These are phyloP conservation scores for Notarius quadriscutis DNA, from an alignment of 2,113 vertebrate genomes.

Conservation along the genomic window DNA sequence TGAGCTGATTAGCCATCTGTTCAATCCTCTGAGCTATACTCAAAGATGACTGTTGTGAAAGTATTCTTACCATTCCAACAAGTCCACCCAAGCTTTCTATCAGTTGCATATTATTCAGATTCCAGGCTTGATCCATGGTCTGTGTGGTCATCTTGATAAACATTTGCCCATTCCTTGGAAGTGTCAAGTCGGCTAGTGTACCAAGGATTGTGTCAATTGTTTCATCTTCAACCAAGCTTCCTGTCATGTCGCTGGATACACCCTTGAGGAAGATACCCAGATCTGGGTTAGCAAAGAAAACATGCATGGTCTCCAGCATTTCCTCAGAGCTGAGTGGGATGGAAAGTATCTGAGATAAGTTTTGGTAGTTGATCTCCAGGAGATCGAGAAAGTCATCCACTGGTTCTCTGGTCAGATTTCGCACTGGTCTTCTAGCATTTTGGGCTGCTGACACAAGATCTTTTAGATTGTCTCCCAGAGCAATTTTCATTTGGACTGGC, in stretches of 20 bases:
- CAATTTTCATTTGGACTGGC: slow-evolving; percentile 22
- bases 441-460: slow-evolving; percentile 14
- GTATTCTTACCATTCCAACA: slow-evolving; percentile 27
- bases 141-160: slow-evolving; percentile 51
- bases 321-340: slow-evolving; percentile 58
- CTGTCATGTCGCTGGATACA: slow-evolving; percentile 41
- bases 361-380: slow-evolving; percentile 65
- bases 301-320: slow-evolving; percentile 64
- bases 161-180: slow-evolving; percentile 41
- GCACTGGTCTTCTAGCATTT: slow-evolving; percentile 17
- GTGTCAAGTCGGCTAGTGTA: slow-evolving; percentile 63
- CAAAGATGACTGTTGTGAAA: slow-evolving; percentile 44
- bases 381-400: slow-evolving; percentile 70
- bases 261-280: slow-evolving; percentile 66
- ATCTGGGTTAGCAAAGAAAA: slow-evolving; percentile 68
- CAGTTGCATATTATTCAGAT: slow-evolving; percentile 20
- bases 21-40: slow-evolving; percentile 42
- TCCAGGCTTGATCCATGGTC: slow-evolving; percentile 34
- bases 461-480: background rate
- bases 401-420: slow-evolving; percentile 50
- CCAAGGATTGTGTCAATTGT: slow-evolving; percentile 61
- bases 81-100: slow-evolving; percentile 40
- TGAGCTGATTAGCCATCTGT: slow-evolving; percentile 41
- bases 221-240: slow-evolving; percentile 56
- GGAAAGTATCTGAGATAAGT: slow-evolving; percentile 58